phyloP scores from a whole-genome alignment of 2,113 vertebrate species.

The Bos javanicus region DNA sequence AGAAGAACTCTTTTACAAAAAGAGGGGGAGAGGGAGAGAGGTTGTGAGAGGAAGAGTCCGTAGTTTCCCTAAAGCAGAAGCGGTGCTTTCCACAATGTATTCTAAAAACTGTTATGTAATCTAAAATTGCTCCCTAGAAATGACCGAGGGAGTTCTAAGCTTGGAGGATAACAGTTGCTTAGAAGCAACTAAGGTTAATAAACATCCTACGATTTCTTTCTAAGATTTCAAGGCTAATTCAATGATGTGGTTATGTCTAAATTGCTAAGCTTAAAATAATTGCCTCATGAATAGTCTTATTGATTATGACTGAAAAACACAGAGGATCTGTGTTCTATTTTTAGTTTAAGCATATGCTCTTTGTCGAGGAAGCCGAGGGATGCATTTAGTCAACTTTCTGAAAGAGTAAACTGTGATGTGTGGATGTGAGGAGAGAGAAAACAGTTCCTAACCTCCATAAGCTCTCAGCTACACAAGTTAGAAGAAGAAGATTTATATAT shows the following conservation, averaged over 20 bases:
- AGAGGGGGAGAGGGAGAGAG: background rate
- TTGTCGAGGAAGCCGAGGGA: background rate
- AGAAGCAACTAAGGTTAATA: background rate
- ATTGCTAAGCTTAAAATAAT: slow-evolving; percentile 40
- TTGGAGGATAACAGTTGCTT: background rate
- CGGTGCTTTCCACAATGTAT: background rate
- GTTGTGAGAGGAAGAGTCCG: background rate
- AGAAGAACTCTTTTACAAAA: slow-evolving; percentile 30
- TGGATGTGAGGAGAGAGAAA: background rate
- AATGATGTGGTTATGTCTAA: slow-evolving; percentile 20
- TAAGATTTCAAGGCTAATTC: background rate
- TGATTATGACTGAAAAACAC: slow-evolving; percentile 57
- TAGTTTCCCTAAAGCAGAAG: background rate
- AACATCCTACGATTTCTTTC: background rate
- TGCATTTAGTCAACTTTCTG: slow-evolving; percentile 20
- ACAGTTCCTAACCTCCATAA: background rate
- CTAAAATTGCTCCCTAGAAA: slow-evolving; percentile 7
- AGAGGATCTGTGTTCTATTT: slow-evolving; percentile 33
- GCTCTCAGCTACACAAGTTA: background rate
- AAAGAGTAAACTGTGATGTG: background rate
- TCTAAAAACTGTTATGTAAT: background rate
- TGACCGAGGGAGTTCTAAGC: background rate
- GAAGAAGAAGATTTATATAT: background rate
- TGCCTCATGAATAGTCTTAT: slow-evolving; percentile 50
- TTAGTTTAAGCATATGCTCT: background rate